Percentiles rank a stretch among this genome's conserved stretches.
phyloP scores from a whole-genome alignment of 2,888 invertebrate species.

The Cephus spinipes region DNA sequence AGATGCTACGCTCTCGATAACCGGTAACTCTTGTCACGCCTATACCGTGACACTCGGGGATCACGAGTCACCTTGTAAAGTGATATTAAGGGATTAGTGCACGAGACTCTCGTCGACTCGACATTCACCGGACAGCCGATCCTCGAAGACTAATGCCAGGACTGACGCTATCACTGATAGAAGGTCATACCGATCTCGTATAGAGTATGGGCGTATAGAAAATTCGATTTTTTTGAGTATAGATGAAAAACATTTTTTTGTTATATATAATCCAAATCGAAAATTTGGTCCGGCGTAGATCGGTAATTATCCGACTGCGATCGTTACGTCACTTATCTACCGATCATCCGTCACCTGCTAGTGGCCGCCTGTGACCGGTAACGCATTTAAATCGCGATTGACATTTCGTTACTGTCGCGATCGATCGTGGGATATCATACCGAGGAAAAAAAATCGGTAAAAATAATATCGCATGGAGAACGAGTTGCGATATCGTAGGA shows the following conservation, averaged over 20 bases:
- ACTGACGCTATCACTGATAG: background rate
- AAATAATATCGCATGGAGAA: background rate
- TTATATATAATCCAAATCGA: background rate
- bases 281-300: background rate
- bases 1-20: constrained; percentile 41
- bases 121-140: background rate
- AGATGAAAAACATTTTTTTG: background rate
- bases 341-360: background rate
- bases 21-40: constrained; percentile 44
- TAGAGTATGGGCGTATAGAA: background rate
- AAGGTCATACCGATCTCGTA: background rate
- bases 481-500: background rate
- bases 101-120: constrained; percentile 9
- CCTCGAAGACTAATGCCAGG: background rate
- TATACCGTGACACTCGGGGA: constrained; percentile 44
- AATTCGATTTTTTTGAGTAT: background rate
- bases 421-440: background rate
- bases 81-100: constrained; percentile 54
- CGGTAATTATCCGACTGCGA: background rate
- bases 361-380: background rate
- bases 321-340: background rate
- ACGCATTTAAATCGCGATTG: background rate
- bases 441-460: background rate
- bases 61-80: constrained; percentile 45
- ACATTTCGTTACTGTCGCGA: background rate